Evolutionary conservation across 1,140 invertebrate genomes (phyloP).

Genomic region (Caenorhabditis tropicalis): DNA sequence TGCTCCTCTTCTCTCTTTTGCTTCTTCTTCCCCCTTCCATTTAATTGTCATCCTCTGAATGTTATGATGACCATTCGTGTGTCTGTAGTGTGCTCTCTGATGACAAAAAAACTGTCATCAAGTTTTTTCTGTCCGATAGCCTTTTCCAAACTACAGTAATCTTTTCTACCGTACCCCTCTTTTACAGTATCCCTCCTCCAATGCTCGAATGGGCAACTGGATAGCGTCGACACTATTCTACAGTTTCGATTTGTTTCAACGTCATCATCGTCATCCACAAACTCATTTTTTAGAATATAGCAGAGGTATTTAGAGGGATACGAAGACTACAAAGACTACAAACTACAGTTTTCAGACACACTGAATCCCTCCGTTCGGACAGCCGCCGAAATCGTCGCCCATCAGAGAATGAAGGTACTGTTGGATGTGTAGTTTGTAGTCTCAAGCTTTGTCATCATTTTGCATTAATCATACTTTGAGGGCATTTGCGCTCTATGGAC

Average conservation of each 20-base stretch:
- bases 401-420: constrained; percentile 28
- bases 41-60: no score
- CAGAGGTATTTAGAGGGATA: background rate
- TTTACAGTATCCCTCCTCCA: background rate
- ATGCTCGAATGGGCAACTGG: constrained; percentile 42
- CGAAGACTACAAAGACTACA: background rate
- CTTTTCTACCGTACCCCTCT: background rate
- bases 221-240: constrained; percentile 1
- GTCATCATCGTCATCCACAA: background rate
- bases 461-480: no score
- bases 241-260: background rate
- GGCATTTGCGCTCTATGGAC: no score
- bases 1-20: no score
- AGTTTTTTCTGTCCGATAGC: no score
- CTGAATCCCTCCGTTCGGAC: background rate
- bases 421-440: background rate
- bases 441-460: no score
- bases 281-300: background rate
- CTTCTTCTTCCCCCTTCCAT: no score
- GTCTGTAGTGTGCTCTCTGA: no score
- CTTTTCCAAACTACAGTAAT: no score
- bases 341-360: background rate
- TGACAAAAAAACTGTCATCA: no score
- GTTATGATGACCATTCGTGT: no score
- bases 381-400: constrained; percentile 16